Evolutionary conservation across 2,113 vertebrate species (phyloP).

Genomic region (Lophochroa leadbeateri): DNA sequence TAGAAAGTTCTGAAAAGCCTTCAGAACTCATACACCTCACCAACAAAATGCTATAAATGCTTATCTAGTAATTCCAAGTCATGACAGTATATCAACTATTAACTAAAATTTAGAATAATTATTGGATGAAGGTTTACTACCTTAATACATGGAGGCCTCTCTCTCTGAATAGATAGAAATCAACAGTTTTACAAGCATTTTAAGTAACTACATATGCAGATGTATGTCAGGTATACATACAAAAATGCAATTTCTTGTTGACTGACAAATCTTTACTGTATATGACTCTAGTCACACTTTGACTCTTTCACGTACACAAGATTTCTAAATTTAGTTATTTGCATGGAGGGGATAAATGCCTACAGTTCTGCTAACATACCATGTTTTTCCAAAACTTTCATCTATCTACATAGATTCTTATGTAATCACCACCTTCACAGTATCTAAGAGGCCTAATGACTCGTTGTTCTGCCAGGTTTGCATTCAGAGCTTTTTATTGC

Average conservation of each 20-base stretch:
- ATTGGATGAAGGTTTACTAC: background rate
- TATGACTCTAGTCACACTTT: background rate
- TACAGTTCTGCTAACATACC: slow-evolving; percentile 51
- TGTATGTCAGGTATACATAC: background rate
- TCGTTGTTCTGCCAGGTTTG: slow-evolving; percentile 75
- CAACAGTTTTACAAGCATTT: background rate
- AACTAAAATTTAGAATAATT: background rate
- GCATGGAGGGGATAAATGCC: slow-evolving; percentile 56
- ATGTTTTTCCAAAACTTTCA: slow-evolving; percentile 73
- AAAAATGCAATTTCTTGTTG: background rate
- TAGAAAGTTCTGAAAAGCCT: background rate
- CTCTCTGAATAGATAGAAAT: background rate
- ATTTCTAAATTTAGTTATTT: slow-evolving; percentile 69
- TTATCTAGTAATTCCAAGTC: background rate
- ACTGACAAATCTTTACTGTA: background rate
- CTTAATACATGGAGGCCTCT: background rate
- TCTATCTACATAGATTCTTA: slow-evolving; percentile 34
- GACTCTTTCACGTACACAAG: background rate
- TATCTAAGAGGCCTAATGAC: slow-evolving; percentile 68
- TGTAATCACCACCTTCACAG: slow-evolving; percentile 31
- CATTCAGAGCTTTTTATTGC: slow-evolving; percentile 79
- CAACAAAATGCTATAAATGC: background rate
- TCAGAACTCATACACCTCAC: background rate
- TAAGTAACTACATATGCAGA: background rate
- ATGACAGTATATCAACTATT: background rate